phyloP scores from a whole-genome alignment of 2,113 vertebrate species.

The Leuciscus idus region DNA sequence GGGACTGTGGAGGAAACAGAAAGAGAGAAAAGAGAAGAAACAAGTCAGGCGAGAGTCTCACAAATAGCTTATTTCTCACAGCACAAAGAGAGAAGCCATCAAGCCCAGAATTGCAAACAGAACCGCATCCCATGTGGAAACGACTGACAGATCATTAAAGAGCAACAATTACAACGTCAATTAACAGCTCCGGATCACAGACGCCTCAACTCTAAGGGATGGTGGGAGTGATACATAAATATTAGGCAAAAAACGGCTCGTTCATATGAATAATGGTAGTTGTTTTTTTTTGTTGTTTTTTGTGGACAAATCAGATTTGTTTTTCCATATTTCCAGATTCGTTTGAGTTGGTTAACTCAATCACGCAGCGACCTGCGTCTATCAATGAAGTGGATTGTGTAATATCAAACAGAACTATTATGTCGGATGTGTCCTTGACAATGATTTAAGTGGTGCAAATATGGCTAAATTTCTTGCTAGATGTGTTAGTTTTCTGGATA shows the following conservation, averaged over 20 bases:
- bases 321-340: too few species aligned
- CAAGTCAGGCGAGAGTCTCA: slow-evolving; percentile 36
- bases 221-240: not conserved
- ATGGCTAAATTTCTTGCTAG: too few species aligned
- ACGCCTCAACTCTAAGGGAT: slow-evolving; percentile 13
- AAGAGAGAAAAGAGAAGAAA: slow-evolving; percentile 20
- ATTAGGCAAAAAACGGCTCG: not conserved
- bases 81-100: slow-evolving; percentile 8
- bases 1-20: slow-evolving; percentile 80
- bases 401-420: too few species aligned
- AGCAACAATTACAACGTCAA: slow-evolving; percentile 29
- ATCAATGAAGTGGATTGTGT: too few species aligned
- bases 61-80: slow-evolving; percentile 48
- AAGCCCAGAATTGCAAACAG: slow-evolving; percentile 20
- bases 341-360: not conserved
- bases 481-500: too few species aligned
- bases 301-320: not conserved
- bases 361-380: not conserved
- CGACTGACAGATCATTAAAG: slow-evolving; percentile 37
- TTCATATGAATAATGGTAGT: not conserved
- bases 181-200: slow-evolving; percentile 41
- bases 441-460: too few species aligned
- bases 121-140: slow-evolving; percentile 28
- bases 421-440: too few species aligned
- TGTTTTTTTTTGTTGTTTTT: not conserved